A percentile compares a stretch with the other conserved stretches of the same genome.
These are phyloP conservation scores for Amphilophus citrinellus DNA, from an alignment of 2,113 vertebrate species.

Conservation along the genomic window DNA sequence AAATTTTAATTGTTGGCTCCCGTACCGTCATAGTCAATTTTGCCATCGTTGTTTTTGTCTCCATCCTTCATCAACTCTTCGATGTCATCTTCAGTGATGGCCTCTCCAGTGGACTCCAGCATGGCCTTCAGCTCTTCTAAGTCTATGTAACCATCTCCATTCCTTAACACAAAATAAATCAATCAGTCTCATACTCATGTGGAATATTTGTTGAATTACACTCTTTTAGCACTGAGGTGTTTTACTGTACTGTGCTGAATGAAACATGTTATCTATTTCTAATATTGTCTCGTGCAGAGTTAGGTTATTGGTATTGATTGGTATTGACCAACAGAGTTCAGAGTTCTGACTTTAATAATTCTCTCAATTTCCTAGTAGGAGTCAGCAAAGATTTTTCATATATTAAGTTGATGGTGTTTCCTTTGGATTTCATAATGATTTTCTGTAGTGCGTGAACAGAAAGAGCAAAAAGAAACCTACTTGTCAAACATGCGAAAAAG, in stretches of 20 bases:
- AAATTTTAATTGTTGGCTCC: background rate
- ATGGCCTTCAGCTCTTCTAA: conserved; percentile 83
- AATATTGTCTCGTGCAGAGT: no score
- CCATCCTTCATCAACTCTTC: conserved; percentile 86
- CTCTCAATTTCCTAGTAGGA: background rate
- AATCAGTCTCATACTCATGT: background rate
- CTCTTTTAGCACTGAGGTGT: background rate
- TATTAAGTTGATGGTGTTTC: background rate
- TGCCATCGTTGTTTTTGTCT: conserved; percentile 86
- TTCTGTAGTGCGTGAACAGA: background rate
- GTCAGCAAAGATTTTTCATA: background rate
- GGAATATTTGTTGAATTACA: background rate
- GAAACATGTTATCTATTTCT: no score
- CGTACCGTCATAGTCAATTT: conserved; percentile 85
- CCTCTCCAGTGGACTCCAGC: conserved; percentile 83
- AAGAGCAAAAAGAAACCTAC: conserved; percentile 56
- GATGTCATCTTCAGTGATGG: conserved; percentile 84
- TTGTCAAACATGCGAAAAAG: conserved; percentile 88
- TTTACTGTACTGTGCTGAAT: background rate
- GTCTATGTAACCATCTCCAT: conserved; percentile 85
- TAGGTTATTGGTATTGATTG: no score
- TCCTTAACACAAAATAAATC: conserved; percentile 62
- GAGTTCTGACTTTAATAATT: no score
- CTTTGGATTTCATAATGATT: background rate
- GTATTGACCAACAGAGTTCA: no score